Base-by-base conservation (phyloP, 1,140 invertebrate species). In the Drosophila nebulosa region DNA sequence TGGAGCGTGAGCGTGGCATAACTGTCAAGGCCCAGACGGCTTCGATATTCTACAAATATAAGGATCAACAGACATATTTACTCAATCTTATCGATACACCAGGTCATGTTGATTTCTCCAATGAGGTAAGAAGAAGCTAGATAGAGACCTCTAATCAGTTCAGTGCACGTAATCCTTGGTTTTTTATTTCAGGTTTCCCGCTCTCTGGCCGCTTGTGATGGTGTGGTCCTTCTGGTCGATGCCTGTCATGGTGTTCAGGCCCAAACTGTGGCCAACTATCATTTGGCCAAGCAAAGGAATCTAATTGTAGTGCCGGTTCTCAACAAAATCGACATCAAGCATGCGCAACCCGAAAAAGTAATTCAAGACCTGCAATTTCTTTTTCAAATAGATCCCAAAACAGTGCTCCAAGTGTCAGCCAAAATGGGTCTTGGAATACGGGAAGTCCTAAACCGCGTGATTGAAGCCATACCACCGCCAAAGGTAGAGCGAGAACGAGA, bases 1-100 rank as follows among this genome's bases (percentile, higher is more conserved):
- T 99, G 2, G 99, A 99, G 92, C 93, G 95, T 81, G 98, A 99
- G 91, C 93, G 97, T 89, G 98, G 99, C 3, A 99, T 99, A 16
- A 99, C 99, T 16, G 98, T 99, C 0, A 99, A 99, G 93, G 98
- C 99, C 10, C 98, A 99, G 86, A 98, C 98, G 16, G 98, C 96
- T 12, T 98, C 98, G 1, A 92, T 99, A 56, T 94, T 96, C 70
- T 97, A 99, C 85, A 92, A 90, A 16, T 93, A 94, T 66, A 93
- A 95, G 14, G 93, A 46, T 46, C 39, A 93, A 50, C 91, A 93
- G 72, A 27, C 89, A 4, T 98, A 98, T 93, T 92, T 99, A n/a
- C 92, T 99, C 1, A 99, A 99, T 92, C 93, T 99, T 3, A 99
- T 99, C 73, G 99, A 99, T 92, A 99, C 98, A 16, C 98, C 98